A percentile compares a stretch with the other conserved stretches of the same genome.
Conservation (phyloP, 2,797 vertebrate genomes). For the Lagodon rhomboides region DNA sequence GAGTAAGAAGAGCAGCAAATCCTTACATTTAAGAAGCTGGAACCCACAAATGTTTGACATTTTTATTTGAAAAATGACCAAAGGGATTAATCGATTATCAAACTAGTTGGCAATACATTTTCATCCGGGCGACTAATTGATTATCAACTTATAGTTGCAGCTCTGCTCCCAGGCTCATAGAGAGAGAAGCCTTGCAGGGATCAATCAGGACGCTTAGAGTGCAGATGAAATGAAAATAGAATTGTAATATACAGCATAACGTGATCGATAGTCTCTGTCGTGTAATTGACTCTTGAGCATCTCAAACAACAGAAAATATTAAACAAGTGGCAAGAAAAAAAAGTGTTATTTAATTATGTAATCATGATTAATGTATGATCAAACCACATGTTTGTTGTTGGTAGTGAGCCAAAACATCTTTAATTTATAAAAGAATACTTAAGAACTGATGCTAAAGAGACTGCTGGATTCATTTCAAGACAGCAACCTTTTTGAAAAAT, state of each 20-base stretch:
- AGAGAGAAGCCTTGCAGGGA: neutral
- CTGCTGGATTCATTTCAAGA: neutral
- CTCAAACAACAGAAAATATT: slow-evolving; percentile 18
- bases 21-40: too few species aligned
- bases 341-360: too few species aligned
- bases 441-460: neutral
- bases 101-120: too few species aligned
- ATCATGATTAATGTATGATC: neutral
- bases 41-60: too few species aligned
- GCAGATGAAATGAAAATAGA: neutral
- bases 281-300: neutral
- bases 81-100: too few species aligned
- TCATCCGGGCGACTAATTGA: too few species aligned
- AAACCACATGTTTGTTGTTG: neutral
- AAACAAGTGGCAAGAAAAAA: slow-evolving; percentile 2
- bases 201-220: neutral
- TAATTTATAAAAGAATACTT: neutral
- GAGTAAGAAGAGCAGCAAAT: too few species aligned
- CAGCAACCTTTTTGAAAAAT: too few species aligned
- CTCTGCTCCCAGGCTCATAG: too few species aligned
- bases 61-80: too few species aligned
- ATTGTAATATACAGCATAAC: slow-evolving; percentile 12
- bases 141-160: too few species aligned
- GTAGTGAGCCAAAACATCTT: neutral
- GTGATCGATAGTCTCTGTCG: slow-evolving; percentile 14